Base-by-base conservation (phyloP, 2,888 invertebrate species). In the Anthrax anthrax region DNA sequence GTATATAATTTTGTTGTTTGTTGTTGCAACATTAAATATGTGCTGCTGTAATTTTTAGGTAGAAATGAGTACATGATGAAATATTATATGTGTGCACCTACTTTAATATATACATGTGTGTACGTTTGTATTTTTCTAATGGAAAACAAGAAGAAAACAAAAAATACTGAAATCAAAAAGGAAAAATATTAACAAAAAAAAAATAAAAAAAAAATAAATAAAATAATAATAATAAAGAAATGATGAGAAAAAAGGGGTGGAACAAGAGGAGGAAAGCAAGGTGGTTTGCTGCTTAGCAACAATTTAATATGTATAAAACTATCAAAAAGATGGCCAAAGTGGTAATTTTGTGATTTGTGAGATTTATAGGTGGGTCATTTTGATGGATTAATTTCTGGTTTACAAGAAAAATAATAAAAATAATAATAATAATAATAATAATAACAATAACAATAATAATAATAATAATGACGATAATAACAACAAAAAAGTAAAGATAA, bases 271-370 rank as follows among this genome's bases (percentile, higher is more conserved):
- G 17, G 16, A 9, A 29, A 42, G n/a, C 6, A 17, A 16, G 17
- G n/a, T 5, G 29, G 41, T 9, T 18, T n/a, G 37, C 32, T 40
- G 42, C 23, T 40, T 40, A 40, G 41, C 36, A 18, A 2, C 18
- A 36, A 17, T 37, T 19, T 34, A 37, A 39, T 23, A 40, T 43
- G 44, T 37, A 42, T 9, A 18, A 44, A 47, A 47, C 37, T 47
- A 47, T 47, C 44, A 44, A 44, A 46, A 32, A 23, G 40, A 40
- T 32, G 16, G 23, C n/a, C 46, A 43, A 49, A 47, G 49, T 49
- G 47, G 49, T 49, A 49, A 49, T 49, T 49, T 49, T 47, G 42
- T 49, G 49, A 49, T 49, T 49, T 49, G 47, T 49, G 42, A 42
- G 47, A 39, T 42, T 44, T 47, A 46, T 43, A 46, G 49, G 46